A percentile compares a stretch with the other conserved stretches of the same genome.
Conservation (phyloP, 2,888 invertebrate genomes). For the Nomada goodeniana region DNA sequence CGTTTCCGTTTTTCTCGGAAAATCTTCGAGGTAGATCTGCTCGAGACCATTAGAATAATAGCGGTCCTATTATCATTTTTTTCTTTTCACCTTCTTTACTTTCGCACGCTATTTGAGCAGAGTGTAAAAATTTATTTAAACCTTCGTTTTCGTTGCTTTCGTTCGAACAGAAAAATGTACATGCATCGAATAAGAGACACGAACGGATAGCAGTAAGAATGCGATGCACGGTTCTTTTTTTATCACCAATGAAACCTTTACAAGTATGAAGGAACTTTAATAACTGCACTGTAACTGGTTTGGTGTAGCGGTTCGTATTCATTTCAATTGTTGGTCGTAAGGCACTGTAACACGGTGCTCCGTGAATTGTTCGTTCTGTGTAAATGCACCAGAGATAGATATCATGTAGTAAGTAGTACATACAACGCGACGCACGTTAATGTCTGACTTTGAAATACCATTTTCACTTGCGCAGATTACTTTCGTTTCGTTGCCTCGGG, state of each 20-base stretch:
- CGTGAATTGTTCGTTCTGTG: conserved; percentile 33
- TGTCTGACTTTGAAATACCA: conserved; percentile 19
- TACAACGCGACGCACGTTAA: not conserved
- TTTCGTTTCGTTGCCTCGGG: not conserved
- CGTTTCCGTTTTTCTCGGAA: conserved; percentile 34
- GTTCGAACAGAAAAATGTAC: no score
- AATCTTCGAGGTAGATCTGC: not conserved
- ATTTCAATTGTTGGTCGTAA: conserved; percentile 27
- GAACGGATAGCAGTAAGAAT: not conserved
- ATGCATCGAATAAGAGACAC: not conserved
- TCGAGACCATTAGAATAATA: no score
- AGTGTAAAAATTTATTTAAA: no score
- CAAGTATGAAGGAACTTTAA: conserved; percentile 10
- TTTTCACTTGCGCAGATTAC: conserved; percentile 13
- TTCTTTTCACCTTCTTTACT: no score
- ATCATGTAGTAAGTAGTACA: not conserved
- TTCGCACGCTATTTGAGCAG: no score
- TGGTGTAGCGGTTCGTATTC: conserved; percentile 26
- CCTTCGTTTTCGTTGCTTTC: no score
- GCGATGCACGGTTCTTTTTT: not conserved
- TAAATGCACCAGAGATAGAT: not conserved
- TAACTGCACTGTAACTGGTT: conserved; percentile 15
- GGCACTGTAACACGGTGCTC: conserved; percentile 30
- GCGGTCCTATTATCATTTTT: no score
- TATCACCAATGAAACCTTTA: not conserved